Conservation (phyloP, 2,888 invertebrate species). For the Lasioglossum morio region DNA sequence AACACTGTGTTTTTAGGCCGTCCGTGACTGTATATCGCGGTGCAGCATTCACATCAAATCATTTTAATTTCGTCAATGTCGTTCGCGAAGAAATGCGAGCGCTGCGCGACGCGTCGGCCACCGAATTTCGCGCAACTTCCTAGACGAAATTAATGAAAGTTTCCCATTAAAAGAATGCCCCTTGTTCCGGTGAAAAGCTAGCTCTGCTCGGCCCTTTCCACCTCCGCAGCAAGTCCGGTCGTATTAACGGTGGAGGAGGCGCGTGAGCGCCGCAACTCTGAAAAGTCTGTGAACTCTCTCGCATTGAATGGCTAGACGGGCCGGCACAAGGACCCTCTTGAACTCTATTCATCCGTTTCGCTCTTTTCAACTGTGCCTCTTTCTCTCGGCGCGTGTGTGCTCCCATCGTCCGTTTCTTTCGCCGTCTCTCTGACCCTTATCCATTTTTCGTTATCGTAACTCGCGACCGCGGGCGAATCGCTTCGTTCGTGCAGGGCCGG, state of each 20-base stretch:
- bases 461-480: slow-evolving; percentile 17
- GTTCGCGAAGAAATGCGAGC: background rate
- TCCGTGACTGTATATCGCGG: too few relatives aligned
- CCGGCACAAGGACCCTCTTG: slow-evolving; percentile 71
- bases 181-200: slow-evolving; percentile 55
- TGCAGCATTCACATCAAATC: too few relatives aligned
- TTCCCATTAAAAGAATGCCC: slow-evolving; percentile 58
- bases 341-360: slow-evolving; percentile 77
- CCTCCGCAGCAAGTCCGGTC: slow-evolving; percentile 15
- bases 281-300: slow-evolving; percentile 67
- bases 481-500: background rate
- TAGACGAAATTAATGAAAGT: slow-evolving; percentile 70
- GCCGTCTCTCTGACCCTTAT: slow-evolving; percentile 46
- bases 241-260: slow-evolving; percentile 64
- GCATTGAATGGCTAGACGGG: slow-evolving; percentile 71
- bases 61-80: too few relatives aligned
- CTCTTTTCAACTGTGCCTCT: slow-evolving; percentile 63
- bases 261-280: slow-evolving; percentile 57
- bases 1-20: too few relatives aligned
- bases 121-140: slow-evolving; percentile 55
- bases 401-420: slow-evolving; percentile 32
- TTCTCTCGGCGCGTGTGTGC: slow-evolving; percentile 26
- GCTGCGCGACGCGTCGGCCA: background rate
- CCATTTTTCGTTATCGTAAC: slow-evolving; percentile 63
- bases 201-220: background rate